Evolutionary conservation across 2,113 vertebrate genomes (phyloP).

Genomic region (Spea bombifrons): DNA sequence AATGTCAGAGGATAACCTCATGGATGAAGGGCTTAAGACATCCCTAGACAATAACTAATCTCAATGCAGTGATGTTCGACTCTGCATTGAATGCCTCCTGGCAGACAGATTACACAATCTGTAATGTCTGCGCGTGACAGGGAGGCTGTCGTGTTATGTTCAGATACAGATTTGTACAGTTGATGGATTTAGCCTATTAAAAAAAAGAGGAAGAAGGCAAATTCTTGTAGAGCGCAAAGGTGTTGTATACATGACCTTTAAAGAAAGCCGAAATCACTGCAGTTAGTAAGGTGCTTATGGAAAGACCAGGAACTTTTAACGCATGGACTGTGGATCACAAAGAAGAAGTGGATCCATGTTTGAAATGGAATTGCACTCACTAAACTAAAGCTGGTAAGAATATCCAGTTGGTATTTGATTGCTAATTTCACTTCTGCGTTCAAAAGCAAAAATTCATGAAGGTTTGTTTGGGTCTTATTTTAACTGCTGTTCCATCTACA

Average conservation of each 20-base stretch:
- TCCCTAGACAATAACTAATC: conserved; percentile 44
- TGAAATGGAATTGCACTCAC: background rate
- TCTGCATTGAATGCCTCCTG: conserved; percentile 34
- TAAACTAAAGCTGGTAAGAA: background rate
- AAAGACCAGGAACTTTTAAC: background rate
- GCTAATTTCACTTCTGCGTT: background rate
- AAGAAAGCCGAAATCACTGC: conserved; percentile 15
- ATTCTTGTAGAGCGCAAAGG: conserved; percentile 23
- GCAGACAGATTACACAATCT: conserved; percentile 47
- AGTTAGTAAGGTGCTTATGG: background rate
- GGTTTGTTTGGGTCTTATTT: background rate
- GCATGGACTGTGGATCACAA: background rate
- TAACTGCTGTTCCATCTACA: background rate
- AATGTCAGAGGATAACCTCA: conserved; percentile 32
- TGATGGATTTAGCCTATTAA: conserved; percentile 49
- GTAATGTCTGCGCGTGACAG: conserved; percentile 46
- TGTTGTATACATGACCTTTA: conserved; percentile 31
- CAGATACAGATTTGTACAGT: conserved; percentile 46
- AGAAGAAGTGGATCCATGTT: background rate
- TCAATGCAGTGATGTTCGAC: conserved; percentile 34
- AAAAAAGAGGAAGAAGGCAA: conserved; percentile 29
- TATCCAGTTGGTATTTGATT: background rate
- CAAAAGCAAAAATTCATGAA: background rate
- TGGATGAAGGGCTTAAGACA: conserved; percentile 22
- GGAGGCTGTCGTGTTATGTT: conserved; percentile 44